Evolutionary conservation across 2,797 vertebrate genomes (phyloP), one percentile per base, ranked within the genome.

Genomic region (Silurus lanzhouensis): DNA sequence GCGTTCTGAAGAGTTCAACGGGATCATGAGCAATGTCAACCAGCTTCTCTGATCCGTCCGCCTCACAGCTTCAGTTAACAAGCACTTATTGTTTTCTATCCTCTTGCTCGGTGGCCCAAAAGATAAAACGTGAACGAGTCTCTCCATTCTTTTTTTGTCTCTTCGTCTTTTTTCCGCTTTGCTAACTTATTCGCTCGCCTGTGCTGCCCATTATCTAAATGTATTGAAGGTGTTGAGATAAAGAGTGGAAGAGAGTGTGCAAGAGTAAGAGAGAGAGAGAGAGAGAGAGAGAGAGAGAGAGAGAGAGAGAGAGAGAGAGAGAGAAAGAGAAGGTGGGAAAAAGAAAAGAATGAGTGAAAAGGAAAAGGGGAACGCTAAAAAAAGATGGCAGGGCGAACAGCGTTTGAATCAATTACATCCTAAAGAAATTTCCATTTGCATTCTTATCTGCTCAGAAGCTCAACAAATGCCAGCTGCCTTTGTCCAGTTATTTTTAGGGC

Each of bases 381-480:
- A 92, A 90, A 91, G 90, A 91, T 91, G 91, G 27, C 60, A 81
- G 93, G 87, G 77, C 89, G 89, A 87, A 92, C 89, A 64, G 87
- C 84, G 92, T 94, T 94, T 95, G 94, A 96, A 95, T 96, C 95
- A 95, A 95, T 96, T 95, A 95, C 94, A 93, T 94, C 93, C 94
- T 92, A 92, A 95, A 94, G 93, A 94, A 95, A 93, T 93, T 94
- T 95, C 93, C 93, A 96, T 96, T 96, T 96, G 94, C 93, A 95
- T 95, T 92, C 89, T 88, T 94, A 93, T 95, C 94, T 95, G 92
- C 90, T 93, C 86, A 88, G 84, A 94, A 94, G 90, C 93, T 92
- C 95, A 97, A 95, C 97, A 96, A 97, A 97, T 96, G 97, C 97
- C 97, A 98, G 96, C 95, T 95, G 95, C 96, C 96, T 98, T 98